These are phyloP conservation scores for Dromaius novaehollandiae DNA, from an alignment of 2,113 vertebrate species.

Conservation along the genomic window DNA sequence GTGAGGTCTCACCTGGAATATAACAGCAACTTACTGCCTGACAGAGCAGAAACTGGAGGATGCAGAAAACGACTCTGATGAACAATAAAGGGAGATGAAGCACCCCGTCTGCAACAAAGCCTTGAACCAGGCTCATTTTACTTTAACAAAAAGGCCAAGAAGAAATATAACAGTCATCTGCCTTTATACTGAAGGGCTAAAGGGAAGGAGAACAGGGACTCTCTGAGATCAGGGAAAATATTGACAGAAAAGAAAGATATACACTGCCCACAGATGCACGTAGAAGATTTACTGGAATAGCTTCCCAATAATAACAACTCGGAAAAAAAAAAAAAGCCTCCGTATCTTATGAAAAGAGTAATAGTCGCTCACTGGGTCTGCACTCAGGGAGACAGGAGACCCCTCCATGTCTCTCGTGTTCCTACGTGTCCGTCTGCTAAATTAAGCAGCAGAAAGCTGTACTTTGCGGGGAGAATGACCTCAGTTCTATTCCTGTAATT, in stretches of 20 bases:
- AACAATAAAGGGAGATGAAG: neutral
- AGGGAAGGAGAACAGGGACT: neutral
- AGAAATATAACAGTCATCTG: neutral
- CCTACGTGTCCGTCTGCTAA: accelerated
- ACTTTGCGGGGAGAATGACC: neutral
- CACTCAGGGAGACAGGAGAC: neutral
- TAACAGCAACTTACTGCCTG: neutral
- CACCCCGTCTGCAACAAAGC: neutral
- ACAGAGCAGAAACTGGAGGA: neutral
- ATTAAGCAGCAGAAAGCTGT: neutral
- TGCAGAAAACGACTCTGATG: neutral
- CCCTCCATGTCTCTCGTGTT: neutral
- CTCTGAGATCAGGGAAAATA: neutral
- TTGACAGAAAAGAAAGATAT: neutral
- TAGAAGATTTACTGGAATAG: neutral
- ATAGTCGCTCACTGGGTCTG: neutral
- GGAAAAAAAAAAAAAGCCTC: neutral
- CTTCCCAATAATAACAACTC: neutral
- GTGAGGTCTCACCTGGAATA: neutral
- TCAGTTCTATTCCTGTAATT: neutral
- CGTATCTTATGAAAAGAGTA: neutral
- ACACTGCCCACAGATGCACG: neutral
- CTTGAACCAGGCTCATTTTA: neutral
- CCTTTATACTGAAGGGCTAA: neutral
- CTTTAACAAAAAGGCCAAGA: neutral